phyloP scores from a whole-genome alignment of 2,113 vertebrate species.

The Phylloscopus trochilus region DNA sequence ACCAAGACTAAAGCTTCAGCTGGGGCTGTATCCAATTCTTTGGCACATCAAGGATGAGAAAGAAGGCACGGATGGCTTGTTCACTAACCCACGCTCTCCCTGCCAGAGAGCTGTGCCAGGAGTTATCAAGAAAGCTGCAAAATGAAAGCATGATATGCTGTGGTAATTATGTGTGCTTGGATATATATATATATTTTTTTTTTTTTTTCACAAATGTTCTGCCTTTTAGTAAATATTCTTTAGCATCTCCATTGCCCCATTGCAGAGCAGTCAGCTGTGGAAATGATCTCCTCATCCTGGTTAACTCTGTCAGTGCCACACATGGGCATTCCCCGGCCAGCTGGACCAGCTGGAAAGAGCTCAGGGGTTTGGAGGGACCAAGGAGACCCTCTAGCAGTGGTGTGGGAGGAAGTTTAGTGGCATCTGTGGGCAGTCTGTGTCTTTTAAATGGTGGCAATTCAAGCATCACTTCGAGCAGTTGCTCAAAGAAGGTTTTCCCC shows the following conservation, averaged over 20 bases:
- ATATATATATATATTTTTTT: background rate
- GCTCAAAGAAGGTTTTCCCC: background rate
- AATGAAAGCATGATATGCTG: slow-evolving; percentile 38
- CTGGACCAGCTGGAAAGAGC: background rate
- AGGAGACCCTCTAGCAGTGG: background rate
- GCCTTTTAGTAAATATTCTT: slow-evolving; percentile 44
- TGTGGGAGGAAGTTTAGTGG: background rate
- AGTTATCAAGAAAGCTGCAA: slow-evolving; percentile 46
- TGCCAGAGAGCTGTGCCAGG: slow-evolving; percentile 59
- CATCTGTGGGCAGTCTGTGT: background rate
- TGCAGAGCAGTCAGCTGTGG: background rate
- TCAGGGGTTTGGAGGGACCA: background rate
- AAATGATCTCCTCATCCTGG: background rate
- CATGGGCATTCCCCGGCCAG: background rate
- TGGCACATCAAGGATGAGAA: slow-evolving; percentile 18
- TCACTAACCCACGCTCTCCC: background rate
- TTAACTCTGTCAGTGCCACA: background rate
- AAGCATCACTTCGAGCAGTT: accelerated
- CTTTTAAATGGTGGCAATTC: background rate
- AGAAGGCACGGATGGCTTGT: background rate
- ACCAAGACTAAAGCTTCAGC: slow-evolving; percentile 6
- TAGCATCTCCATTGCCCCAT: background rate
- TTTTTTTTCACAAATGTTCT: slow-evolving; percentile 5
- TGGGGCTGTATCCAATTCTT: background rate
- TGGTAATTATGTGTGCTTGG: slow-evolving; percentile 35